Base-by-base conservation (phyloP, 1,140 invertebrate species). In the Drosophila pallidifrons region DNA sequence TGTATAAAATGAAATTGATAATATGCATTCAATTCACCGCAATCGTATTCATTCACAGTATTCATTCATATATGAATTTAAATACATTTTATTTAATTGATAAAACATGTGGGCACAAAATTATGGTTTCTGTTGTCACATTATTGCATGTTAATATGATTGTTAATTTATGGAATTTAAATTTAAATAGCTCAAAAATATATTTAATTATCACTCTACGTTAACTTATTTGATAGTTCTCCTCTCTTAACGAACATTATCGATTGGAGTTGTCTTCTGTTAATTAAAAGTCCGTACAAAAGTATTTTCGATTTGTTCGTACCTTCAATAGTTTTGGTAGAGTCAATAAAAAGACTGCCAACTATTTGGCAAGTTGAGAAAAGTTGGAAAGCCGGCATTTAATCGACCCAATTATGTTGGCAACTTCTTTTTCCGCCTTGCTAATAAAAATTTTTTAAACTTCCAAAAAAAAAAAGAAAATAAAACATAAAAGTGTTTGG, bases 391-490 rank as follows among this genome's bases (percentile, higher is more conserved):
- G 66, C 66, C 49, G 71, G 55, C 65, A 72, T 87, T 87, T 88
- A 87, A 87, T 87, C 83, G 77, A 82, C 61, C 83, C 80, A 87
- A 87, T 87, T 88, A 88, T 88, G 65, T 63, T 43, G 80, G 38
- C 58, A 77, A 83, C 66, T 77, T 88, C 72, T 54, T 65, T 65
- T 66, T 35, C 10, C 20, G 70, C 77, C 69, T 71, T 64, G 74
- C 77, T 75, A 71, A 77, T 78, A 78, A 80, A 66, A 43, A 15
- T 43, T 16, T 35, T 20, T 57, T n/a, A 32, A 28, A 54, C 8
- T 11, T 13, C 35, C 10, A 25, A 20, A 28, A 10, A 45, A 15
- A 20, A 28, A 10, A 45, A 43, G 5, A 65, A 60, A 73, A 81
- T 81, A 75, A 41, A 81, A 83, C 70, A 80, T 75, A 83, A 76